A percentile compares a stretch with the other conserved stretches of the same genome.
phyloP scores from a whole-genome alignment of 2,797 vertebrate genomes.

The Crax fasciolata region DNA sequence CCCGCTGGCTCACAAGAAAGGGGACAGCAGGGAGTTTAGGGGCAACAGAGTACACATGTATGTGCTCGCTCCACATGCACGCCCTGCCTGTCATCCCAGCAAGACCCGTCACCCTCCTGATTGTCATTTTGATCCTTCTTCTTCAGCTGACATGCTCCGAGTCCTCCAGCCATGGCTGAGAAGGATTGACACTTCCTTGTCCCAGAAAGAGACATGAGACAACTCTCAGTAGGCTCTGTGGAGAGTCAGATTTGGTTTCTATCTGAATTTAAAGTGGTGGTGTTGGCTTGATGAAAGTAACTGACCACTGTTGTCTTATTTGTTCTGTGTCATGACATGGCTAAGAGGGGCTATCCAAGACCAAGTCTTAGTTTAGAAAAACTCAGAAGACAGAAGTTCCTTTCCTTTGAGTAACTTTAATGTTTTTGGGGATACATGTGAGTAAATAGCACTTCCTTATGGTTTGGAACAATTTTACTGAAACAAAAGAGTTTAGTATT shows the following conservation, averaged over 20 bases:
- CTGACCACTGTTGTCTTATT: neutral
- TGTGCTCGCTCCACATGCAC: constrained; percentile 54
- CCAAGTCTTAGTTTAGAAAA: neutral
- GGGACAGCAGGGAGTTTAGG: constrained; percentile 60
- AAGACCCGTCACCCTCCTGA: constrained; percentile 54
- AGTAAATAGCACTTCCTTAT: neutral
- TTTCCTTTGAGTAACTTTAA: neutral
- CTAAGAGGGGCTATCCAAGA: neutral
- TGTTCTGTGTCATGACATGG: neutral
- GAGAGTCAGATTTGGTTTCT: neutral
- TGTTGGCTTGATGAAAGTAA: neutral
- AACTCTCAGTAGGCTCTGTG: neutral
- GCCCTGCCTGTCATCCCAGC: constrained; percentile 68
- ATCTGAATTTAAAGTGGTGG: neutral
- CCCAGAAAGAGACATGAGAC: neutral
- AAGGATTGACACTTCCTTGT: neutral
- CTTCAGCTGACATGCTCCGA: neutral
- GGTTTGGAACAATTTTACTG: neutral
- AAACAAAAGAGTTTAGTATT: neutral
- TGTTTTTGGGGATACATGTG: neutral
- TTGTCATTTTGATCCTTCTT: constrained; percentile 62
- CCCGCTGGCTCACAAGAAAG: constrained; percentile 66
- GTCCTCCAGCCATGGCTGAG: neutral
- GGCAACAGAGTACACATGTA: constrained; percentile 67
- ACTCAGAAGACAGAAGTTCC: neutral